Base-by-base conservation (phyloP, 2,113 vertebrate genomes). In the Xiphias gladius region DNA sequence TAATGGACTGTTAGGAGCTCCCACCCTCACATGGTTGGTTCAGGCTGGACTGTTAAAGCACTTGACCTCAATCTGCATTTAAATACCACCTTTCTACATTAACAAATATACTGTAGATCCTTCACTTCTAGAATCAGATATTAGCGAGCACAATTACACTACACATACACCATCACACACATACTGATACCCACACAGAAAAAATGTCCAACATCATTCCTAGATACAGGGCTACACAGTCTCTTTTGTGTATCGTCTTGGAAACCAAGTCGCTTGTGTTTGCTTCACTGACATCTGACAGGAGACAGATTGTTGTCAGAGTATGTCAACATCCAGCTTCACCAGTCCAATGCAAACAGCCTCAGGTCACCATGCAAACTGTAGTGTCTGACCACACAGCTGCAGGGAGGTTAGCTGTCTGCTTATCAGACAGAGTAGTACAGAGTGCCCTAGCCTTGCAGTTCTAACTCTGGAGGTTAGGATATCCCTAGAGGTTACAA, bases 311-410 rank as follows among this genome's bases (percentile, higher is more conserved):
- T 59, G 66, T 72, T 85, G 86, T 85, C 72, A 46, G 80, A 54
- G 78, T 79, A 76, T 79, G 85, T 91, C 89, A 91, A 88, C 89
- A 89, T 87, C 55, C 63, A 83, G 72, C 52, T 74, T 81, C 69
- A 69, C 12, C 39, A 61, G 71, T 58, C 64, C 72, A 84, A 82
- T 22, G 76, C 89, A 92, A 93, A 90, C 81, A 91, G 73, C 86
- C 74, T 79, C 48, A 2, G 72, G 89, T 85, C 84, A 86, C 76
- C 80, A 73, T 74, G 81, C 76, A 84, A 89, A 85, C 79, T 7
- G 24, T 52, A 58, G 58, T 9, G 43, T 80, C 52, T 62, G 76
- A 71, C 41, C 65, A 75, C 65, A 73, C 0, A 54, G 71, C 84
- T 64, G 67, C 28, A 68, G 68, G 63, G 79, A 37, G 30, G 73